Percentiles rank a stretch among this genome's conserved stretches.
These are phyloP conservation scores for Drosophila novamexicana DNA, from an alignment of 1,140 invertebrate genomes.

Conservation along the genomic window DNA sequence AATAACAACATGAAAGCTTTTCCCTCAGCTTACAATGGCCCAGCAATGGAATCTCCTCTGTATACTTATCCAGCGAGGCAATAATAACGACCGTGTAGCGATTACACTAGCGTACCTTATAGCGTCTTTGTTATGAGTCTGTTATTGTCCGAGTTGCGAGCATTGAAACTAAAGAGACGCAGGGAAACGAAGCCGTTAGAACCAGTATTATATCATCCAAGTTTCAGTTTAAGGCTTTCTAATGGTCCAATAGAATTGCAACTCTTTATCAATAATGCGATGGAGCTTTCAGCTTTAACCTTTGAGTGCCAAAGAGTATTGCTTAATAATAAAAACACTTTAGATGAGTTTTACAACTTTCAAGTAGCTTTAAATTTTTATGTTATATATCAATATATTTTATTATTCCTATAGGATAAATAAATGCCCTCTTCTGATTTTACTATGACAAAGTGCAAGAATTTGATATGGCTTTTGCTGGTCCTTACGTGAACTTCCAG, in stretches of 20 bases:
- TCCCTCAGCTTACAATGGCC: conserved; percentile 46
- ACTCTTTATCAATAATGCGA: background rate
- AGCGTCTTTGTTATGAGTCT: conserved; percentile 47
- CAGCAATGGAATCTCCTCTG: conserved; percentile 32
- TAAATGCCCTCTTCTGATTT: too few relatives aligned
- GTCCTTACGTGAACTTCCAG: too few relatives aligned
- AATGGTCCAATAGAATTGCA: background rate
- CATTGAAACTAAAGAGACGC: background rate
- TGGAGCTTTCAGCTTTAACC: background rate
- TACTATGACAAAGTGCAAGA: too few relatives aligned
- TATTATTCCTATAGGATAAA: too few relatives aligned
- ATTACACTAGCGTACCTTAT: conserved; percentile 72
- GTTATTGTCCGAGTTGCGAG: conserved; percentile 37
- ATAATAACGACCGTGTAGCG: conserved; percentile 80
- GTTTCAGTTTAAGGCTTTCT: conserved; percentile 1
- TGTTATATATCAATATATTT: too few relatives aligned
- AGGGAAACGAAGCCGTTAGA: background rate
- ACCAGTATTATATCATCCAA: conserved; percentile 11
- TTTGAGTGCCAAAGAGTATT: background rate
- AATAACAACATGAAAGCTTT: conserved; percentile 74
- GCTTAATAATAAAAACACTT: too few relatives aligned
- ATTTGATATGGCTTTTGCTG: too few relatives aligned
- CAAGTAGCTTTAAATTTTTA: too few relatives aligned
- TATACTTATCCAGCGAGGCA: conserved; percentile 75
- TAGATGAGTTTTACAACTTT: too few relatives aligned